phyloP scores from a whole-genome alignment of 2,888 invertebrate genomes.

The Drosophila robusta region DNA sequence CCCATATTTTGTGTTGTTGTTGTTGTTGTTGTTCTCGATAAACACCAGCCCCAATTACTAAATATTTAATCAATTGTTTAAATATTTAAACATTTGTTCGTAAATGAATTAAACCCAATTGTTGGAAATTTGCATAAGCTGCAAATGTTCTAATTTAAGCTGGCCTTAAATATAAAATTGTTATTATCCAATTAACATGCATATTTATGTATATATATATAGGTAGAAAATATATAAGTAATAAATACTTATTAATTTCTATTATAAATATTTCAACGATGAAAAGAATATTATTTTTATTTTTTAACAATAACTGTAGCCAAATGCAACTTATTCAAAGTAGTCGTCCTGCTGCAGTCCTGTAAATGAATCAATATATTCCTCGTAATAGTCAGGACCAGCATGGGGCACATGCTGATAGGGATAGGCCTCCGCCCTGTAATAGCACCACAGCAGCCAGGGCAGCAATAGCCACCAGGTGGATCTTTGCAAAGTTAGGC shows the following conservation, averaged over 20 bases:
- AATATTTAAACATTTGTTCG: background rate
- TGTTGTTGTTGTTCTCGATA: background rate
- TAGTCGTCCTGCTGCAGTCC: constrained; percentile 27
- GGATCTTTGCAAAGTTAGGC: constrained; percentile 2
- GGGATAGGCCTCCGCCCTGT: constrained; percentile 19
- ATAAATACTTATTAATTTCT: background rate
- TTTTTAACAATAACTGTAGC: no score
- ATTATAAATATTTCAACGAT: no score
- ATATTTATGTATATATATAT: background rate
- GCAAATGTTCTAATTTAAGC: no score
- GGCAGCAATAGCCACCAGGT: constrained; percentile 25
- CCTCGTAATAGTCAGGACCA: constrained; percentile 31
- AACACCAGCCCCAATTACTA: background rate
- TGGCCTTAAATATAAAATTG: background rate
- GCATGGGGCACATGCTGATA: constrained; percentile 19
- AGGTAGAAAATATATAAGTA: background rate
- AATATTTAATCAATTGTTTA: background rate
- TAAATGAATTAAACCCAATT: background rate
- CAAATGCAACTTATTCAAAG: background rate
- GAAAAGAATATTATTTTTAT: no score
- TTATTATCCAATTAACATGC: background rate
- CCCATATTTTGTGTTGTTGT: background rate
- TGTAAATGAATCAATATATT: constrained; percentile 51
- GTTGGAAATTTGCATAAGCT: background rate
- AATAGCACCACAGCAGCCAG: constrained; percentile 8